Percentiles rank a stretch among this genome's conserved stretches.
These are phyloP conservation scores for Serinus canaria DNA, from an alignment of 2,113 vertebrate species.

Conservation along the genomic window DNA sequence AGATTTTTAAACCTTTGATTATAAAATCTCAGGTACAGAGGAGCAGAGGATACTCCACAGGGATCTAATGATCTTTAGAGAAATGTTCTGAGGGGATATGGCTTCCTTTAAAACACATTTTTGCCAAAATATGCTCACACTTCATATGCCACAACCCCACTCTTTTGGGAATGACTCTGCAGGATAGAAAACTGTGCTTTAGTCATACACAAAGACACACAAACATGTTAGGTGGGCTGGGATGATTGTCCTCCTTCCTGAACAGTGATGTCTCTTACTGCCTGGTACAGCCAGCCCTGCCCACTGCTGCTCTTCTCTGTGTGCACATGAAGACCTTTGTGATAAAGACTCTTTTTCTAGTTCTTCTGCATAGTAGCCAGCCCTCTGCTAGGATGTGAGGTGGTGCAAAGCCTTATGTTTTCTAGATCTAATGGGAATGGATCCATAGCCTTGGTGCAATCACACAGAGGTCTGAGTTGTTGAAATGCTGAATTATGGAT, in stretches of 20 bases:
- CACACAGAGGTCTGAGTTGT: accelerated
- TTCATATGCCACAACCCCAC: neutral
- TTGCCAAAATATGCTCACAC: neutral
- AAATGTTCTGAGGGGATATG: neutral
- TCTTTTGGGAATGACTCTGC: neutral
- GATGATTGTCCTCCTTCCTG: neutral
- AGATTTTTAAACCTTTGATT: neutral
- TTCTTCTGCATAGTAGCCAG: neutral
- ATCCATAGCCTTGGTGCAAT: neutral
- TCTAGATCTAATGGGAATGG: neutral
- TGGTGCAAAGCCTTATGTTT: neutral
- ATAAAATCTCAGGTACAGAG: neutral
- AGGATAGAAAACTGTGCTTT: neutral
- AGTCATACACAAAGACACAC: neutral
- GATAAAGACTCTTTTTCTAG: neutral
- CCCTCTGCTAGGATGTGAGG: neutral
- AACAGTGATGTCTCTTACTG: neutral
- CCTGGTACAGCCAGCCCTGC: neutral
- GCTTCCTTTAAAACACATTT: neutral
- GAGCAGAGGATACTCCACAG: neutral
- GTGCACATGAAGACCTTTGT: neutral
- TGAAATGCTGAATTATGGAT: neutral
- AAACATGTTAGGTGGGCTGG: neutral
- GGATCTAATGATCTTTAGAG: neutral
- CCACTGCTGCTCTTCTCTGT: neutral